These are phyloP conservation scores for Homarus gammarus DNA, from an alignment of 2,888 invertebrate species.

Conservation along the genomic window DNA sequence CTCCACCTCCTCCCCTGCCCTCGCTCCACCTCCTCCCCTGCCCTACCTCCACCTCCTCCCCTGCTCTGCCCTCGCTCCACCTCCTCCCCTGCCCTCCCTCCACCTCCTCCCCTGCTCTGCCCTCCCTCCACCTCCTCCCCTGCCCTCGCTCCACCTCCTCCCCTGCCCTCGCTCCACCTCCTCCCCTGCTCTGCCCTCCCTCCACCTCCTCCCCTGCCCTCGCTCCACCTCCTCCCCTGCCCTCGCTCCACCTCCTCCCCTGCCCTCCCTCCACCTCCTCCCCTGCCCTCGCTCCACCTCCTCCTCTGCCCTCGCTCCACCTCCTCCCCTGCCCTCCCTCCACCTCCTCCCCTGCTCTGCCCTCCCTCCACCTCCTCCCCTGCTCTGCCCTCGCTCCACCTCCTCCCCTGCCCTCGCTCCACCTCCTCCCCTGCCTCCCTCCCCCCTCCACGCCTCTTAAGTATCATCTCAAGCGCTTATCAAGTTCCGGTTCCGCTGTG, in stretches of 20 bases:
- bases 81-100: not conserved
- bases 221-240: not conserved
- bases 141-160: not conserved
- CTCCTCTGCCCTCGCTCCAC: not conserved
- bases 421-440: not conserved
- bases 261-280: not conserved
- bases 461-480: constrained; percentile 28
- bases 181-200: not conserved
- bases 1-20: too few relatives aligned
- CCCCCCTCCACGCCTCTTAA: not conserved
- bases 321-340: not conserved
- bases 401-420: not conserved
- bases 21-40: too few relatives aligned
- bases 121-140: not conserved
- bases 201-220: not conserved
- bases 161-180: not conserved
- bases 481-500: constrained; percentile 49
- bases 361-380: not conserved
- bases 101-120: not conserved
- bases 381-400: not conserved
- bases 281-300: not conserved
- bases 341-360: not conserved
- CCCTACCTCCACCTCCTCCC: constrained; percentile 2
- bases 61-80: not conserved
- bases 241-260: not conserved